A percentile compares a stretch with the other conserved stretches of the same genome.
phyloP scores from a whole-genome alignment of 2,888 invertebrate species.

The Phorcus lineatus region DNA sequence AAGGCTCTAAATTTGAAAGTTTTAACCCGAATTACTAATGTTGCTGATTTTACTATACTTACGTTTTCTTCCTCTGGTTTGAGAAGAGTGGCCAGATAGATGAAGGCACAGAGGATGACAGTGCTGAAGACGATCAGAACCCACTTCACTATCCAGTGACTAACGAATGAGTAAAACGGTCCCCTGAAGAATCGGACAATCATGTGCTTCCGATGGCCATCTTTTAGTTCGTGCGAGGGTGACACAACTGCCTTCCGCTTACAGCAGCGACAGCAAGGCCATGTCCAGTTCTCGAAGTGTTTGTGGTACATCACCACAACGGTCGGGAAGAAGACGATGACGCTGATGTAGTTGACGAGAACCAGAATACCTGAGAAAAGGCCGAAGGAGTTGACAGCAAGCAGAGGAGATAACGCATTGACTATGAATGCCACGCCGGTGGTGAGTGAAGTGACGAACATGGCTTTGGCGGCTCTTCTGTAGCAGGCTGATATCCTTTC shows the following conservation, averaged over 20 bases:
- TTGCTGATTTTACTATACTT: slow-evolving; percentile 23
- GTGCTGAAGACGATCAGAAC: slow-evolving; percentile 48
- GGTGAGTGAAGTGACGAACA: slow-evolving; percentile 70
- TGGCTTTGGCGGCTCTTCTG: slow-evolving; percentile 64
- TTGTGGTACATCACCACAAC: slow-evolving; percentile 57
- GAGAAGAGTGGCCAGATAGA: slow-evolving; percentile 55
- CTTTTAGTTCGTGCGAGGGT: neutral
- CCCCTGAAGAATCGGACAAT: slow-evolving; percentile 34
- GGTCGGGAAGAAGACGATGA: slow-evolving; percentile 69
- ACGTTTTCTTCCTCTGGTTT: slow-evolving; percentile 68
- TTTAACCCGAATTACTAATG: too few species aligned
- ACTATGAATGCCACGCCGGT: slow-evolving; percentile 69
- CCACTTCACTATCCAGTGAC: slow-evolving; percentile 53
- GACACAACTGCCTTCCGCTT: neutral
- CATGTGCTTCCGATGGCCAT: slow-evolving; percentile 25
- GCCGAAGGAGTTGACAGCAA: slow-evolving; percentile 66
- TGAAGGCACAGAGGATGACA: slow-evolving; percentile 50
- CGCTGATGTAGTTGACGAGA: slow-evolving; percentile 70
- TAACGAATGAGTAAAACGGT: slow-evolving; percentile 48
- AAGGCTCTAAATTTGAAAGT: too few species aligned
- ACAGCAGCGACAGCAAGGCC: slow-evolving; percentile 33
- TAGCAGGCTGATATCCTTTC: slow-evolving; percentile 67
- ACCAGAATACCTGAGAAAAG: slow-evolving; percentile 68
- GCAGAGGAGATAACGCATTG: slow-evolving; percentile 65
- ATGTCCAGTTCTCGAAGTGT: slow-evolving; percentile 45